These are phyloP conservation scores for Arctocebus calabarensis DNA, from an alignment of 2,797 vertebrate species.

Conservation along the genomic window DNA sequence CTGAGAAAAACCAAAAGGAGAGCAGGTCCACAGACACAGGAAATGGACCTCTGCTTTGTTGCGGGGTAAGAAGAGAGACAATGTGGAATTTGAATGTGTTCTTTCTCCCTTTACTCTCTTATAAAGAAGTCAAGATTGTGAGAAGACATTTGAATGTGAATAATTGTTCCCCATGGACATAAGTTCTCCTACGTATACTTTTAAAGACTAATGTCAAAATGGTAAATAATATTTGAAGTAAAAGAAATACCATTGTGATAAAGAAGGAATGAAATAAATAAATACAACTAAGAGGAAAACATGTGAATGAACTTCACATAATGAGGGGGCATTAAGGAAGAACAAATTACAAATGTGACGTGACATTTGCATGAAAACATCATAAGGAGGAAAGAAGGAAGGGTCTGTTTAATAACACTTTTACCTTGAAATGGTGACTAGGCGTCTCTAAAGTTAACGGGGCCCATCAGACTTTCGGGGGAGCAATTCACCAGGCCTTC, in stretches of 20 bases:
- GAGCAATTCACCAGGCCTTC: neutral
- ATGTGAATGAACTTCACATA: neutral
- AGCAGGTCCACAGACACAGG: too few species aligned
- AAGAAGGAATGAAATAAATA: neutral
- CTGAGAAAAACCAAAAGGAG: neutral
- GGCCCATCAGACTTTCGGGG: neutral
- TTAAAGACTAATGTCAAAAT: constrained; percentile 11
- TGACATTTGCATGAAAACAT: constrained; percentile 16
- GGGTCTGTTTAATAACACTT: neutral
- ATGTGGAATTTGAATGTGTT: neutral
- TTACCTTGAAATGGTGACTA: neutral
- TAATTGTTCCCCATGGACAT: neutral
- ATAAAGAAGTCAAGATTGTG: neutral
- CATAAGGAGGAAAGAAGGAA: neutral
- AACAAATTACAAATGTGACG: constrained; percentile 31
- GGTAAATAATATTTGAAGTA: neutral
- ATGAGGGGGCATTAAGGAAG: neutral
- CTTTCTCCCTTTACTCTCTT: neutral
- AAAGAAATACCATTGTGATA: neutral
- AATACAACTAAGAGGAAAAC: neutral
- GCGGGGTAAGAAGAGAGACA: neutral
- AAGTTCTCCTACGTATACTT: neutral
- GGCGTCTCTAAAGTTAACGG: neutral
- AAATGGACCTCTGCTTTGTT: neutral
- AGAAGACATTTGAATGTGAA: neutral